Conservation (phyloP, 2,888 invertebrate species). For the Caenorhabditis imperialis region DNA sequence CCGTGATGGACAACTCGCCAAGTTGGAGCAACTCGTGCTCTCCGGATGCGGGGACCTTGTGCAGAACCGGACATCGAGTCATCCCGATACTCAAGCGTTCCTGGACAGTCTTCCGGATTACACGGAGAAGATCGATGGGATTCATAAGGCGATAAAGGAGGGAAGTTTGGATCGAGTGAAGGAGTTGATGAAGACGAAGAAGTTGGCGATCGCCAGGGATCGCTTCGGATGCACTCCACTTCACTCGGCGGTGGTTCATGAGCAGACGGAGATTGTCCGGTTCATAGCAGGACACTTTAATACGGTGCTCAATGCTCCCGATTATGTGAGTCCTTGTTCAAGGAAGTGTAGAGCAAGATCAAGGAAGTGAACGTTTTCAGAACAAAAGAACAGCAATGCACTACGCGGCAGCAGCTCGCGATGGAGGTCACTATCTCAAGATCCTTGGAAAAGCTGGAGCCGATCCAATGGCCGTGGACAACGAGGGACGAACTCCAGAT, state of each 20-base stretch:
- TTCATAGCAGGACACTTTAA: conserved; percentile 83
- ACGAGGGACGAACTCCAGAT: conserved; percentile 86
- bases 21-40: conserved; percentile 75
- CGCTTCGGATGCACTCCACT: conserved; percentile 81
- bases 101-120: conserved; percentile 67
- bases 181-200: conserved; percentile 85
- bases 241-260: conserved; percentile 90
- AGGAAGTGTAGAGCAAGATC: no score
- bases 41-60: conserved; percentile 85
- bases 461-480: conserved; percentile 88
- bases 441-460: conserved; percentile 88
- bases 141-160: conserved; percentile 88
- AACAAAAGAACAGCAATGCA: conserved; percentile 91
- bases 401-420: conserved; percentile 88
- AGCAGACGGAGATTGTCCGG: conserved; percentile 83
- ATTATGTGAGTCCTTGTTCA: conserved; percentile 73
- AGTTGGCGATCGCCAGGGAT: conserved; percentile 84
- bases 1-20: conserved; percentile 73
- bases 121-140: conserved; percentile 87
- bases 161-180: conserved; percentile 89
- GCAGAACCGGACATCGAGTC: conserved; percentile 81
- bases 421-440: conserved; percentile 81
- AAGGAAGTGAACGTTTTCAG: conserved; percentile 59
- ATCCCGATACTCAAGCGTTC: conserved; percentile 73
- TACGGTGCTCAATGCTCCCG: conserved; percentile 85